Conservation (phyloP, 2,888 invertebrate species). For the Omphaloscelis lunosa region DNA sequence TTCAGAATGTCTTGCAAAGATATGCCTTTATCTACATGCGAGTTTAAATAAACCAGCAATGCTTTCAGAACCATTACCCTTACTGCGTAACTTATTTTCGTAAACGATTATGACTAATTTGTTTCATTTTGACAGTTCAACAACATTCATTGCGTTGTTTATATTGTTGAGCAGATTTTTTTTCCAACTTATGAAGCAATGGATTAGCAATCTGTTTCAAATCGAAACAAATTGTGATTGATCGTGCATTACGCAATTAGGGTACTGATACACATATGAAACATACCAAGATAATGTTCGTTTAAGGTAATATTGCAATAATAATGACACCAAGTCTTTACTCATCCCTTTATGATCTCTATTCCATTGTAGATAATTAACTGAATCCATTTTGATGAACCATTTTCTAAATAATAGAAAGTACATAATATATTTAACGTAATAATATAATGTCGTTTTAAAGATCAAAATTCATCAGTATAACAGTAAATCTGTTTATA, state of each 20-base stretch:
- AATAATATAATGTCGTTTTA: neutral
- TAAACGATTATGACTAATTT: too few relatives aligned
- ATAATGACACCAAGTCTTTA: neutral
- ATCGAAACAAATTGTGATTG: too few relatives aligned
- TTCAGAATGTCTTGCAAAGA: neutral
- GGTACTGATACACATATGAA: neutral
- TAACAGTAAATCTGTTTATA: neutral
- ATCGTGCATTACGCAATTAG: too few relatives aligned
- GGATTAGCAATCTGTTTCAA: too few relatives aligned
- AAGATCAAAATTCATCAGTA: neutral
- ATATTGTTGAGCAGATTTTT: too few relatives aligned
- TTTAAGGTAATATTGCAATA: neutral
- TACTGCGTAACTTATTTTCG: too few relatives aligned
- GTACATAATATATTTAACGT: neutral
- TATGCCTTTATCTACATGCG: neutral
- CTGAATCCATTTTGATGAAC: neutral
- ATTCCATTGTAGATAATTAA: neutral
- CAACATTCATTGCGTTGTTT: too few relatives aligned
- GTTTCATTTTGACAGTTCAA: too few relatives aligned
- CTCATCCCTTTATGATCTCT: neutral
- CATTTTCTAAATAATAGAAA: neutral
- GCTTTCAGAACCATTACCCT: neutral
- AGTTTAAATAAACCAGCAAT: neutral
- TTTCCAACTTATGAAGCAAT: too few relatives aligned
- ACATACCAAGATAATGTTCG: neutral